Evolutionary conservation across 1,140 invertebrate genomes (phyloP), one percentile per base, ranked within the genome.

Genomic region (Mizuhopecten yessoensis): DNA sequence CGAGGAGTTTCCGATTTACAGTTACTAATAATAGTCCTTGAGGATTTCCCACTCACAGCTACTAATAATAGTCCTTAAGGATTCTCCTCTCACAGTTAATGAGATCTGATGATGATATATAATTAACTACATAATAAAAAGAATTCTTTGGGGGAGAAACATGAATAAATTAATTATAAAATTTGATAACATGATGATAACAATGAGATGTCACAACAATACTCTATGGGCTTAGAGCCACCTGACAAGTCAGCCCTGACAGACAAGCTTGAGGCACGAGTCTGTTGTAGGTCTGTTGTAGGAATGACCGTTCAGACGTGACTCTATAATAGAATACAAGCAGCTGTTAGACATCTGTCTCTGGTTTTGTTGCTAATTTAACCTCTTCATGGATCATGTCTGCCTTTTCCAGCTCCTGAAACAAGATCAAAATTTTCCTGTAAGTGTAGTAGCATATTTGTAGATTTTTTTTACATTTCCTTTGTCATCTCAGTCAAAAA

Each of bases 331-430:
- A 75, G 17, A 45, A 75, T 75, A 75, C 57, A 9, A 75, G 33
- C 86, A 23, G 34, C 0, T 75, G 34, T 94, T 90, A 96, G 49
- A 96, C 94, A 92, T 96, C 95, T 33, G 96, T 96, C 88, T 96
- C 96, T 86, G 96, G 96, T 97, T 99, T 99, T 94, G 98, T 98
- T 94, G 98, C 98, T 97, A 99, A 97, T 95, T 99, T 98, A 0
- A 95, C 96, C 93, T 96, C 96, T 88, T 95, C 94, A 96, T 98
- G 98, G 95, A 99, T 98, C 93, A 98, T 97, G 96, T 99, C 98
- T 97, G 98, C 98, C 97, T 99, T 98, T 96, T 99, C 98, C 96
- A 99, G 97, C 94, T 99, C 97, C 98, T 99, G 97, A 87, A 97
- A 97, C 86, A 94, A 95, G 95, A 91, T 93, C 95, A 94, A 36